Evolutionary conservation across 1,140 invertebrate genomes (phyloP), one percentile per base, ranked within the genome.

Genomic region (Orius insidiosus): DNA sequence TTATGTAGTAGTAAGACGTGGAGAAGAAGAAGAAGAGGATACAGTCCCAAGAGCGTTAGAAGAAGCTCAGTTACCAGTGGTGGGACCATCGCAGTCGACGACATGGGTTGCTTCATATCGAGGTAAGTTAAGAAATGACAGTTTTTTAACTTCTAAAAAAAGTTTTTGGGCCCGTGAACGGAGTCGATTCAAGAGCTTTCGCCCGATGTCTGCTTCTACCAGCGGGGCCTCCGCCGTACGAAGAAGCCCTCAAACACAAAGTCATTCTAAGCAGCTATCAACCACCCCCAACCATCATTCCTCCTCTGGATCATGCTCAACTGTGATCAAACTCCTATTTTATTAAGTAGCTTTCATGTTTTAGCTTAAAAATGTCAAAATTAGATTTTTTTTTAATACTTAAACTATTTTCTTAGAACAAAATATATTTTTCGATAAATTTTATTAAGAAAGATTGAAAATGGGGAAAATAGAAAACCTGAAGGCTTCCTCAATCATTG

Each of bases 191-290:
- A 10, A 38, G 50, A 32, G 48, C 32, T n/a, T 47, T 49, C 38
- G 44, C 49, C 10, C 49, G 52, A 1, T 49, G 52, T 18, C 46
- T 54, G 3, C 48, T 53, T 10, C 39, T 53, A 1, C 50, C 55
- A 0, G 33, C 51, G 4, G 52, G 54, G 2, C 57, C 57, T 9
- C 55, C 57, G 9, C 46, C 53, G 7, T 57, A 58, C 42, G 56
- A 58, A 41, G 57, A 58, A 46, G 54, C 57, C 1, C 51, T 58
- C 15, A 57, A 56, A 39, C 57, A 58, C 45, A 58, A 58, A 43
- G 54, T 58, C 2, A 51, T 58, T 19, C 50, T 58, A 11, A 57
- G 57, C 52, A 58, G 57, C 34, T 53, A 56, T 35, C 49, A 45
- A 32, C 52, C 48, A 2, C 36, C 16, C n/a, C 33, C 37, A 4